Conservation (phyloP, 2,113 vertebrate species). For the Petrocephalus microphthalmus region DNA sequence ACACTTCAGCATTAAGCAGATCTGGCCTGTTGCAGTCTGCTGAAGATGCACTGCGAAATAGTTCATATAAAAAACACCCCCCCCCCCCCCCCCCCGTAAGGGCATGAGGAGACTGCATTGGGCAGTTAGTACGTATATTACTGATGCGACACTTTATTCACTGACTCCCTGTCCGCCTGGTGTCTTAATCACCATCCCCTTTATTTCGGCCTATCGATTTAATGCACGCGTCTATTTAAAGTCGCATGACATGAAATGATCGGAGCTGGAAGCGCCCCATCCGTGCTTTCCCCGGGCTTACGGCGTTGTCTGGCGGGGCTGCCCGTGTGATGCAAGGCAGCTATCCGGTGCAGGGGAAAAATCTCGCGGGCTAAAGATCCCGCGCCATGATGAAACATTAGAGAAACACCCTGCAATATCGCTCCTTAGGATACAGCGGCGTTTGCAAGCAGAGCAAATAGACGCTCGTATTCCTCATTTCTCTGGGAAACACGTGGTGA, state of each 20-base stretch:
- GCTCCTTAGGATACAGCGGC: not conserved
- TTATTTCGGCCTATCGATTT: not conserved
- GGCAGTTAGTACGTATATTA: not conserved
- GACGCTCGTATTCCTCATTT: not conserved
- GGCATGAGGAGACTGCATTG: not conserved
- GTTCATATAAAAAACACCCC: not conserved
- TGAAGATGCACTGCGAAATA: not conserved
- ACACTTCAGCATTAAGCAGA: not conserved
- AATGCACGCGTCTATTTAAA: not conserved
- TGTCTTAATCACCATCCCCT: not conserved
- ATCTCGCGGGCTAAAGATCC: constrained; percentile 8
- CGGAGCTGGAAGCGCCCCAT: not conserved
- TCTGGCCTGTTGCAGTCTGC: not conserved
- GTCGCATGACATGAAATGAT: not conserved
- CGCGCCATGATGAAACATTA: constrained; percentile 23
- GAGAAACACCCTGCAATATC: constrained; percentile 23
- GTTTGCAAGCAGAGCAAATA: not conserved
- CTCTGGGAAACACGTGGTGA: not conserved
- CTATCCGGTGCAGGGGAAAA: constrained; percentile 14
- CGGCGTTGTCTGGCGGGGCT: not conserved
- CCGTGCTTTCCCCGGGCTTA: not conserved
- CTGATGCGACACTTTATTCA: not conserved
- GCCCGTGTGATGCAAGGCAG: constrained; percentile 10
- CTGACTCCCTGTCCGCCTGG: not conserved
- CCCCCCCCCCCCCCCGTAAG: not conserved